Conservation (phyloP, 2,888 invertebrate genomes). For the Leptopilina syphax region DNA sequence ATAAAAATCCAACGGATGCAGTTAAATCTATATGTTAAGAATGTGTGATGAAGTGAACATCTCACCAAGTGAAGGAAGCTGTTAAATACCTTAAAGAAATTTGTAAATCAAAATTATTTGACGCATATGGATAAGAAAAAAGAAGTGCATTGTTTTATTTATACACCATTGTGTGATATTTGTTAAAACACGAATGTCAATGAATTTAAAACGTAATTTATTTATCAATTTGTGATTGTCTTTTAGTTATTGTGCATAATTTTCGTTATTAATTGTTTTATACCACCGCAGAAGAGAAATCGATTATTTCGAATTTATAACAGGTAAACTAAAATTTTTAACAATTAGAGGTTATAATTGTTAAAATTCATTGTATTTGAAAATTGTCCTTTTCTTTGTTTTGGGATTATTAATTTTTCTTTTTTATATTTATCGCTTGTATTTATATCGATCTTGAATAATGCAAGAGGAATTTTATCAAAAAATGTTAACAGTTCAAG, state of each 20-base stretch:
- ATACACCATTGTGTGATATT: neutral
- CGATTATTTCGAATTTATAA: too few species aligned
- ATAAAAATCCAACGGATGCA: neutral
- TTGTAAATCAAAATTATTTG: neutral
- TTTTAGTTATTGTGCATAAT: neutral
- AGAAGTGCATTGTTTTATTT: conserved; percentile 3
- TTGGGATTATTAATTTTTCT: neutral
- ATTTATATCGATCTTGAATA: neutral
- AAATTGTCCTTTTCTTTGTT: neutral
- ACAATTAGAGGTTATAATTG: too few species aligned
- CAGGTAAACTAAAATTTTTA: too few species aligned
- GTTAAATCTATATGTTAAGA: neutral
- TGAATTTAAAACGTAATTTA: neutral
- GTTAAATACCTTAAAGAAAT: neutral
- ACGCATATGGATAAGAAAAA: conserved; percentile 12
- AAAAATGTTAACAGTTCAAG: neutral
- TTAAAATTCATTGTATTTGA: too few species aligned
- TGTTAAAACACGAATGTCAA: neutral
- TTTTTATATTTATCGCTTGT: neutral
- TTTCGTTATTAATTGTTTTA: neutral
- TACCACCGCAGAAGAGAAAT: neutral
- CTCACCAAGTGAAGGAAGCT: neutral
- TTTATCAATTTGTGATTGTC: neutral
- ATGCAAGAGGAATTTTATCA: neutral
- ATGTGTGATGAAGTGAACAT: neutral